A percentile compares a stretch with the other conserved stretches of the same genome.
Evolutionary conservation across 1,140 invertebrate species (phyloP).

Genomic region (Limonius californicus): DNA sequence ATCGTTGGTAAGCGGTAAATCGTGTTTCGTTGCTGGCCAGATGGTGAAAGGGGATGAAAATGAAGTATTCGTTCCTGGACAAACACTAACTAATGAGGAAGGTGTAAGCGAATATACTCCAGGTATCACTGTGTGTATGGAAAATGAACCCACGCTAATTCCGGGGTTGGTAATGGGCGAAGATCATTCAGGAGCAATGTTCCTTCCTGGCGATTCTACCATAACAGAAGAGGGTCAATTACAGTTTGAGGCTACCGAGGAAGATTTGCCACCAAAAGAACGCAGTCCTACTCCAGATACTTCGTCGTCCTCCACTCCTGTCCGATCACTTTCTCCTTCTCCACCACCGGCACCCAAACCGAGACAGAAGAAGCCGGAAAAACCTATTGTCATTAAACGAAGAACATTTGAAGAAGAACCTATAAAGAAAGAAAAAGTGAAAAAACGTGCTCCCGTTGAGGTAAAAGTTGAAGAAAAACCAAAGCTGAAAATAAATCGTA

Average conservation of each 20-base stretch:
- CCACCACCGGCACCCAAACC: conserved; percentile 24
- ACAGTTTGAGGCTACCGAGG: conserved; percentile 43
- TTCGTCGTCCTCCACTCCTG: not conserved
- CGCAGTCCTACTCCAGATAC: conserved; percentile 2
- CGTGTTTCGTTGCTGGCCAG: conserved; percentile 54
- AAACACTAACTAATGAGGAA: conserved; percentile 62
- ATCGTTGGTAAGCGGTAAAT: conserved; percentile 56
- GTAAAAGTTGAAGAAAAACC: conserved; percentile 31
- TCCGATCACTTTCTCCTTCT: not conserved
- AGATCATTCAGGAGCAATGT: conserved; percentile 43
- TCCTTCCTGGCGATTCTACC: conserved; percentile 58
- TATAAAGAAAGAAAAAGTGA: conserved; percentile 32
- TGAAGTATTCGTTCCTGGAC: conserved; percentile 66
- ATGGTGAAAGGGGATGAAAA: conserved; percentile 62
- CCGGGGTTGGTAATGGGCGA: conserved; percentile 49
- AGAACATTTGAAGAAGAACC: conserved; percentile 28
- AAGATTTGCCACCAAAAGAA: conserved; percentile 28
- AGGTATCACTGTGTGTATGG: conserved; percentile 64
- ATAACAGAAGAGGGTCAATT: conserved; percentile 51
- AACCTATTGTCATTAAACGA: conserved; percentile 37
- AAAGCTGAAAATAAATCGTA: conserved; percentile 28
- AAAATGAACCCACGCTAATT: conserved; percentile 61
- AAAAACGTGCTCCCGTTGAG: conserved; percentile 26
- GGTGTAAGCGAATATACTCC: conserved; percentile 63
- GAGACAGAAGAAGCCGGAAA: conserved; percentile 27